Base-by-base conservation (phyloP, 1,140 invertebrate species). In the Lutraria rhynchaena region DNA sequence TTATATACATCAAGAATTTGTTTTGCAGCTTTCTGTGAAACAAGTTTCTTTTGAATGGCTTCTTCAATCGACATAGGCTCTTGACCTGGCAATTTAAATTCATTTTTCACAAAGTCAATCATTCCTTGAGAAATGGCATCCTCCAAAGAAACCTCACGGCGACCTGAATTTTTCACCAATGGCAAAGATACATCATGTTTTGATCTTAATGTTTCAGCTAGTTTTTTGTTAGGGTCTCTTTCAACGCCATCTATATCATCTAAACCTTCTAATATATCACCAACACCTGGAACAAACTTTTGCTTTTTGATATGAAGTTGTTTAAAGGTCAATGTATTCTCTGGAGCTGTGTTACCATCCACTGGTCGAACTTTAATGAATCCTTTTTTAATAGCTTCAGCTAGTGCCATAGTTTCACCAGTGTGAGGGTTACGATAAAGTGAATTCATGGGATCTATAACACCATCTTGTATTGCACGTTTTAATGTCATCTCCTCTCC, bases 21-120 rank as follows among this genome's bases (percentile, higher is more conserved):
- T 67, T 86, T 85, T 19, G 96, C 96, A 9, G 96, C 96, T 90
- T 97, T 95, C 0, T 96, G 95, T 93, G 98, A 96, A 58, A 99
- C 95, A 41, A 96, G 94, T 71, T 97, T 97, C 24, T 95, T 93
- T 77, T 94, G 94, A 60, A 97, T 94, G 1, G 97, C 96, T 89
- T 98, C 96, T 93, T 96, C 96, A 17, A 99, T 93, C 17, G 95
- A 95, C 4, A 98, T 83, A 33, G 83, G 83, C 60, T 93, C 91
- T 17, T 92, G 90, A 73, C 90, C 82, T 19, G 88, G 88, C 53
- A 90, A 87, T 60, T 89, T 83, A 75, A 91, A 92, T 75, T 88
- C 87, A 53, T 87, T 89, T 35, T 87, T 90, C 22, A 90, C 88
- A 27, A 93, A 86, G 75, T 92, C 87, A 44, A 99, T 93, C 37